Evolutionary conservation across 2,888 invertebrate genomes (phyloP), one percentile per base, ranked within the genome.

Genomic region (Eristalinus aeneus): DNA sequence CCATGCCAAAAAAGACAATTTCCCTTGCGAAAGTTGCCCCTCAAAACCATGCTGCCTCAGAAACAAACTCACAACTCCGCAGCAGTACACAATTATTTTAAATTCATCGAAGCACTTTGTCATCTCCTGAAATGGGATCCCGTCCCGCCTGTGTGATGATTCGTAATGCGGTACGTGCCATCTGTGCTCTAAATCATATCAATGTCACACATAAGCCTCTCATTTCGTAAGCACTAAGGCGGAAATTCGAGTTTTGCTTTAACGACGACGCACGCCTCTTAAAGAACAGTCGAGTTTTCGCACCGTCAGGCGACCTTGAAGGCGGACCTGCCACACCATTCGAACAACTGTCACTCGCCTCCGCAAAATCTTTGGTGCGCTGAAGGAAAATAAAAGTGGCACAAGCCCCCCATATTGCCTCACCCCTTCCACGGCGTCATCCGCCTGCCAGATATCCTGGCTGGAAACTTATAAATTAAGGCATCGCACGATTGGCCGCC

Each of bases 401-500:
- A 22, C 20, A 65, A 22, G 46, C 16, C 36, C n/a, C 27, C n/a
- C 2, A 71, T 71, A 71, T 46, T 16, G n/a, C 31, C 56, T 67
- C 9, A 46, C 61, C 61, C 68, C 31, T 4, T 16, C 16, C 63
- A 23, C 68, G 64, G 56, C 36, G 46, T 64, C 32, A 71, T 71
- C 77, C 61, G 34, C 60, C 67, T 67, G 39, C 23, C 36, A 12
- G 54, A 77, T 56, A 77, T 71, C 71, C 69, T 71, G 63, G 20
- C 16, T 39, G 69, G 64, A 56, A 63, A 64, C 69, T 77, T 58
- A 56, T 64, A 69, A 77, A 69, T 77, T 71, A 64, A 71, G 20
- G 63, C 69, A 77, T 77, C 69, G 69, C 64, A 71, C 77, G 71
- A 64, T 63, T 77, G 77, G 69, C 39, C 46, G 46, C 69, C 77